Evolutionary conservation across 2,888 invertebrate genomes (phyloP), one percentile per base, ranked within the genome.

Genomic region (Leptopterna dolabrata): DNA sequence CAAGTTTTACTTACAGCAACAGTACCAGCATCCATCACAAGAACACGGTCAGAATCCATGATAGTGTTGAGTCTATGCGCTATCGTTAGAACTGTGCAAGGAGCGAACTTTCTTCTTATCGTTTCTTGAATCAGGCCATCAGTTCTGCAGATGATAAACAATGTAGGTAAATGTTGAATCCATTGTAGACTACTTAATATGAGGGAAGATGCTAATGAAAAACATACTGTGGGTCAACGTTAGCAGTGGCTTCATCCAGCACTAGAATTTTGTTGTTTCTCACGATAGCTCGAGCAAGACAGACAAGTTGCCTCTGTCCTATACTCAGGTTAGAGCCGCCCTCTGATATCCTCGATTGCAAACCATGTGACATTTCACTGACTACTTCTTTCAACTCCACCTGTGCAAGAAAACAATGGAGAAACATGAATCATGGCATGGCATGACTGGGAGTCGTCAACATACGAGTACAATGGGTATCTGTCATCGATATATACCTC

Each of bases 211-310:
- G 7, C 36, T 36, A 7, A 7, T 36, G 7, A 7, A 36, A 36
- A 7, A 63, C 55, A 3, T 91, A 95, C 94, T 96, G 96, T 13
- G 96, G 96, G 92, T 98, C 97, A 11, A 98, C 97, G 91, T 97
- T 98, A 1, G 98, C 97, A 0, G 98, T 98, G 24, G 98, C 98
- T 92, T 98, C 98, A 91, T 98, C 98, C 90, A 98, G 93, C 89
- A 98, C 95, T 0, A 98, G 93, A 89, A 98, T 95, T 89, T 94
- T 95, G 92, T 97, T 97, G 89, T 95, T 95, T 30, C 96, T 94
- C 24, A 98, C 92, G 90, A 98, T 96, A 55, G 98, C 98, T 85
- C 98, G 94, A 0, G 97, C 98, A 88, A 98, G 93, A 91, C 98
- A 98, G 73, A 98, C 95, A 80, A 98, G 92, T 91, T 98, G 98